Conservation (phyloP, 1,140 invertebrate genomes). For the Lordiphosa collinella region DNA sequence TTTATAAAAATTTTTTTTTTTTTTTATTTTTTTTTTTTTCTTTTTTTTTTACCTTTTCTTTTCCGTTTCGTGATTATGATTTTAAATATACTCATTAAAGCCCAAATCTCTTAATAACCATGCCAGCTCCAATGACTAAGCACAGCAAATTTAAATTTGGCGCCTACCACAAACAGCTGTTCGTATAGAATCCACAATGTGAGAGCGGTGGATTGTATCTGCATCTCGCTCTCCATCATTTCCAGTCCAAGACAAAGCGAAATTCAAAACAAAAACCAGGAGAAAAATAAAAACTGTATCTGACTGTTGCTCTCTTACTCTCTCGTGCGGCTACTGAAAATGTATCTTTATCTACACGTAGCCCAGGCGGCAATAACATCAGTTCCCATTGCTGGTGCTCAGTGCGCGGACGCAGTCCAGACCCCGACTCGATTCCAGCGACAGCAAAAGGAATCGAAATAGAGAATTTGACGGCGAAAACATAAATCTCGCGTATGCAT, state of each 20-base stretch:
- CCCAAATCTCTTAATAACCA: too few relatives aligned
- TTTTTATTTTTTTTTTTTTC: too few relatives aligned
- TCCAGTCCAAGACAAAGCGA: conserved; percentile 11
- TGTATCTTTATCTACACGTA: conserved; percentile 43
- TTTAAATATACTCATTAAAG: too few relatives aligned
- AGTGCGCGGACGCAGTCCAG: conserved; percentile 62
- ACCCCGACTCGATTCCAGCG: not conserved
- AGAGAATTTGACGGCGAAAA: too few relatives aligned
- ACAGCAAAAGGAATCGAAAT: not conserved
- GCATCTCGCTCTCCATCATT: conserved; percentile 2
- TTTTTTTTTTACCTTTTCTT: too few relatives aligned
- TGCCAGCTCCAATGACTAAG: too few relatives aligned
- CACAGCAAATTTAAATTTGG: too few relatives aligned
- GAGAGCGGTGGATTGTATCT: conserved; percentile 21
- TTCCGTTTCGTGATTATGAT: too few relatives aligned
- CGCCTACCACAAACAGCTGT: conserved; percentile 27
- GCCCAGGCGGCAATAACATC: conserved; percentile 54
- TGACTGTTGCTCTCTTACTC: conserved; percentile 4
- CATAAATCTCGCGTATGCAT: too few relatives aligned
- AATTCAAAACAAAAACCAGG: conserved; percentile 42
- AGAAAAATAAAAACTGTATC: conserved; percentile 16
- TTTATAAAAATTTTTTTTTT: too few relatives aligned
- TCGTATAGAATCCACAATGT: conserved; percentile 12
- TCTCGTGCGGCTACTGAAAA: conserved; percentile 14
- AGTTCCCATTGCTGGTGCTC: conserved; percentile 58